A percentile compares a stretch with the other conserved stretches of the same genome.
Conservation (phyloP, 1,140 invertebrate genomes). For the Procambarus clarkii region DNA sequence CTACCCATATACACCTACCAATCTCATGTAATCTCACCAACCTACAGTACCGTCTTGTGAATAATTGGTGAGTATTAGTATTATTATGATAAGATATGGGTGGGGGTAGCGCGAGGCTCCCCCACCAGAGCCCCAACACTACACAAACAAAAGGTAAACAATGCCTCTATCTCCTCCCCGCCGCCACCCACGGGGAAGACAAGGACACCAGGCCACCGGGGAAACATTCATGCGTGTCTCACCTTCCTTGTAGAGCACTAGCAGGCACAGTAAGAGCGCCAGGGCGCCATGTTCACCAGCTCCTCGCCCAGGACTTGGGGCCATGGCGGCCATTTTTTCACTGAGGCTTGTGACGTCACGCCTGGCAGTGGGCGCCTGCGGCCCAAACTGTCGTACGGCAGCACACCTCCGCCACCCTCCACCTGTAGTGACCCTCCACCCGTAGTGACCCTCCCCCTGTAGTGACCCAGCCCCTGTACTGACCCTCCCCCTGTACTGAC, state of each 20-base stretch:
- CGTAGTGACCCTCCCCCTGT: too few species aligned
- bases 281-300: background rate
- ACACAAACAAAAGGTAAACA: slow-evolving; percentile 49
- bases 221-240: background rate
- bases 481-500: too few species aligned
- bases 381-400: slow-evolving; percentile 20
- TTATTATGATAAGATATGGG: too few species aligned
- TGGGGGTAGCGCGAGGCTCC: too few species aligned
- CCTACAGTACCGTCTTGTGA: too few species aligned
- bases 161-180: background rate
- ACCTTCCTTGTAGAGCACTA: slow-evolving; percentile 38
- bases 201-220: background rate
- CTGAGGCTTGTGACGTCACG: slow-evolving; percentile 25
- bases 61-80: too few species aligned
- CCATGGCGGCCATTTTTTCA: slow-evolving; percentile 66
- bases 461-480: too few species aligned
- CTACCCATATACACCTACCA: too few species aligned
- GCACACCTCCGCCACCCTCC: too few species aligned
- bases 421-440: too few species aligned
- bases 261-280: slow-evolving; percentile 13
- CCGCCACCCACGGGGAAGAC: background rate
- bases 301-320: slow-evolving; percentile 57
- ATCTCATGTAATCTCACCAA: too few species aligned
- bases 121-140: too few species aligned
- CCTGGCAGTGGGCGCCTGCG: background rate